Percentiles rank a stretch among this genome's conserved stretches.
Evolutionary conservation across 1,140 invertebrate species (phyloP).

Genomic region (Wiebesia pumilae): DNA sequence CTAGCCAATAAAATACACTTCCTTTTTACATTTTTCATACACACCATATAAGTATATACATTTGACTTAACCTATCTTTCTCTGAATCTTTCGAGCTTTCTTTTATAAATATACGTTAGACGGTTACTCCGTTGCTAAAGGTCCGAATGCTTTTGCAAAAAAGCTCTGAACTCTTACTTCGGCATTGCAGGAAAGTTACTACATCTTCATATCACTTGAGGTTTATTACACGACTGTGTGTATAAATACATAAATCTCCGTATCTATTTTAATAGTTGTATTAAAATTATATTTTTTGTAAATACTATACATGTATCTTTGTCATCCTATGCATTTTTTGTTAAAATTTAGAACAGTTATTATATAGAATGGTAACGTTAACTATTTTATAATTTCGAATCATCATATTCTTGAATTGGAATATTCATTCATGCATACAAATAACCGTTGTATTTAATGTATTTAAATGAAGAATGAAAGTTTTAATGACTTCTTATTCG

Average conservation of each 20-base stretch:
- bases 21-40: not conserved
- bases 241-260: not conserved
- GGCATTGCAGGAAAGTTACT: not conserved
- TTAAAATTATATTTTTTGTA: not conserved
- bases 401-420: not conserved
- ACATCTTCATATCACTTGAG: not conserved
- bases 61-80: not conserved
- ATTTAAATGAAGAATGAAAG: not conserved
- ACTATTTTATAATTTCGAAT: conserved; percentile 1
- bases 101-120: not conserved
- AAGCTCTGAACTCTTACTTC: not conserved
- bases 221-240: not conserved
- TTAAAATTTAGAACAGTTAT: not conserved
- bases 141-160: conserved; percentile 11
- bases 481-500: conserved; percentile 1
- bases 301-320: not conserved
- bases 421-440: conserved; percentile 3
- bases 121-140: not conserved
- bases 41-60: not conserved
- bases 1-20: conserved; percentile 23
- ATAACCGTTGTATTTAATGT: not conserved
- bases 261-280: not conserved
- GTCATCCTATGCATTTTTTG: not conserved
- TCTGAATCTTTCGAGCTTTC: not conserved
- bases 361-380: not conserved